Base-by-base conservation (phyloP, 1,140 invertebrate species). In the Megathymus violae region DNA sequence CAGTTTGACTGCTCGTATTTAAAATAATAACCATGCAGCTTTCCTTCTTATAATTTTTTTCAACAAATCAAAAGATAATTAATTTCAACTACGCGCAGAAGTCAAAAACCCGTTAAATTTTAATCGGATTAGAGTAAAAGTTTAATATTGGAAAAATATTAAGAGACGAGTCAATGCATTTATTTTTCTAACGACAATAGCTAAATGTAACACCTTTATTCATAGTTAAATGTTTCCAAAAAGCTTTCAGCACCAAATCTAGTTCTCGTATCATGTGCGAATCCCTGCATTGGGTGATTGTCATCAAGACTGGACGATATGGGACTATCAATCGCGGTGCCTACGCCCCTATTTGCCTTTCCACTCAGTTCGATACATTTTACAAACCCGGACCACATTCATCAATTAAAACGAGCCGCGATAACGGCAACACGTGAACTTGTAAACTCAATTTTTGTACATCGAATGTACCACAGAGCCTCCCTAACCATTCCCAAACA, bases 401-500 rank as follows among this genome's bases (percentile, higher is more conserved):
- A 52, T 52, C 50, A 52, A 52, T 52, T 52, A 52, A 52, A 52
- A 40, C 50, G 50, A 40, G n/a, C n/a, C n/a, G 16, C 36, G 50
- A 34, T 52, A 31, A 36, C 50, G 4, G 50, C 6, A 40, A 52
- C 40, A 31, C 25, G 46, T 40, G 50, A 40, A 52, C 50, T 40
- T 16, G 50, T 11, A 38, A 22, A 22, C 19, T 5, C 5, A 5
- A 40, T 40, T 52, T 52, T 52, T 52, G 50, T 40, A 22, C 27
- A 34, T 4, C 16, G 11, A 19, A 19, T 10, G 13, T n/a, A n/a
- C n/a, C n/a, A n/a, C n/a, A n/a, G n/a, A n/a, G n/a, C n/a, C n/a
- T n/a, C n/a, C n/a, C 15, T 36, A 50, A 38, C 47, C 43, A 63
- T 65, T 74, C 65, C 41, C 54, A 56, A 68, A 62, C 58, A 71